phyloP scores from a whole-genome alignment of 2,888 invertebrate genomes.

The Melanophora roralis region DNA sequence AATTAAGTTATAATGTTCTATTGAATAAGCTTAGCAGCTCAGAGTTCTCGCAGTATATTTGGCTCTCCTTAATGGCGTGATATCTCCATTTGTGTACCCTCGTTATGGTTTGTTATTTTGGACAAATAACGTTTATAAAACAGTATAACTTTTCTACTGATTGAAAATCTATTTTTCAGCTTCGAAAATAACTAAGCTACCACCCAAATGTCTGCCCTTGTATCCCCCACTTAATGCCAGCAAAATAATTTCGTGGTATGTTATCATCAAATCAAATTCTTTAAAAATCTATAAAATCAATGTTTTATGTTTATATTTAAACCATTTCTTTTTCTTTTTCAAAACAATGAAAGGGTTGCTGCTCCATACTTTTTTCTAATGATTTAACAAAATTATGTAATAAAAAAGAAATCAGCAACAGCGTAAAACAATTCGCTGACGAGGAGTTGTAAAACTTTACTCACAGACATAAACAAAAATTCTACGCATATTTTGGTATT shows the following conservation, averaged over 20 bases:
- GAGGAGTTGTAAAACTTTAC: background rate
- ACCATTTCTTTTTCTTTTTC: background rate
- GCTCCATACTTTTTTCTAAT: conserved; percentile 17
- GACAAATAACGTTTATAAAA: background rate
- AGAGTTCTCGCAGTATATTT: too few relatives aligned
- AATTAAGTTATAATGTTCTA: too few relatives aligned
- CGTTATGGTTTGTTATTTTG: background rate
- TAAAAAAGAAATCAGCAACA: conserved; percentile 27
- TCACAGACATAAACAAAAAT: conserved; percentile 6
- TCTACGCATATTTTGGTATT: conserved; percentile 26
- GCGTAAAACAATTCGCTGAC: conserved; percentile 8
- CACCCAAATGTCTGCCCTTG: background rate
- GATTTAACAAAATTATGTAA: conserved; percentile 25
- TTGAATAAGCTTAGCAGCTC: too few relatives aligned
- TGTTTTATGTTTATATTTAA: background rate
- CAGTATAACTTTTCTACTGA: background rate
- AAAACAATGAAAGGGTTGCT: conserved; percentile 42
- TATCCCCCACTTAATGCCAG: background rate
- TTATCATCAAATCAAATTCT: conserved; percentile 26
- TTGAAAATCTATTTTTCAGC: background rate
- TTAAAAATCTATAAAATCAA: conserved; percentile 18
- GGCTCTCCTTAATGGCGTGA: too few relatives aligned
- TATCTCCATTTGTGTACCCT: too few relatives aligned
- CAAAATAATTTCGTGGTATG: conserved; percentile 22
- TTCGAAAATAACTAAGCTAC: background rate